A percentile compares a stretch with the other conserved stretches of the same genome.
These are phyloP conservation scores for Thalassoma bifasciatum DNA, from an alignment of 2,113 vertebrate species.

Conservation along the genomic window DNA sequence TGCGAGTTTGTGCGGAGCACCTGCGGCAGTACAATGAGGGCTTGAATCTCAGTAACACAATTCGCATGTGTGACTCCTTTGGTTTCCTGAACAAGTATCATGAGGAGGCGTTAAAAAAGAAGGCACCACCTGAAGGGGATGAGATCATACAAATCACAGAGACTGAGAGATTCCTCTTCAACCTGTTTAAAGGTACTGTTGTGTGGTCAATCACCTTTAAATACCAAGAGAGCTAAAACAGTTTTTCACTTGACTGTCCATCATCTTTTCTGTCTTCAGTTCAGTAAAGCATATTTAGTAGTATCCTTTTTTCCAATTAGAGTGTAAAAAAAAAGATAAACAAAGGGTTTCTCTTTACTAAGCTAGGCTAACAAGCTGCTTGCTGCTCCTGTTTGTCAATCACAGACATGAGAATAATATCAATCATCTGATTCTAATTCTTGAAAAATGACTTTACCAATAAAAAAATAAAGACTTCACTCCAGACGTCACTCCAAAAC, in stretches of 20 bases:
- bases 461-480: not conserved
- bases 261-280: too few species aligned
- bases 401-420: not conserved
- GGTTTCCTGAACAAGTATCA: conserved; percentile 88
- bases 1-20: conserved; percentile 91
- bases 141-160: conserved; percentile 80
- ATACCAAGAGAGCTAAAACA: too few species aligned
- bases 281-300: too few species aligned
- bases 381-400: not conserved
- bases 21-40: conserved; percentile 93
- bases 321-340: too few species aligned
- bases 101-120: conserved; percentile 87
- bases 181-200: conserved; percentile 88
- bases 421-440: too few species aligned
- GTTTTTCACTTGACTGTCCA: too few species aligned
- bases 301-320: not conserved
- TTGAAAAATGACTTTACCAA: too few species aligned
- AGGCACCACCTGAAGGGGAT: conserved; percentile 78
- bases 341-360: not conserved
- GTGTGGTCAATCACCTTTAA: too few species aligned
- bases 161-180: conserved; percentile 89
- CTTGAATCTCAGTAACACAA: conserved; percentile 91
- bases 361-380: not conserved
- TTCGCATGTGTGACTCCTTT: conserved; percentile 92
- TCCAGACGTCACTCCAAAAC: conserved; percentile 8